Base-by-base conservation (phyloP, 2,888 invertebrate species). In the Hypselothyrea guttata region DNA sequence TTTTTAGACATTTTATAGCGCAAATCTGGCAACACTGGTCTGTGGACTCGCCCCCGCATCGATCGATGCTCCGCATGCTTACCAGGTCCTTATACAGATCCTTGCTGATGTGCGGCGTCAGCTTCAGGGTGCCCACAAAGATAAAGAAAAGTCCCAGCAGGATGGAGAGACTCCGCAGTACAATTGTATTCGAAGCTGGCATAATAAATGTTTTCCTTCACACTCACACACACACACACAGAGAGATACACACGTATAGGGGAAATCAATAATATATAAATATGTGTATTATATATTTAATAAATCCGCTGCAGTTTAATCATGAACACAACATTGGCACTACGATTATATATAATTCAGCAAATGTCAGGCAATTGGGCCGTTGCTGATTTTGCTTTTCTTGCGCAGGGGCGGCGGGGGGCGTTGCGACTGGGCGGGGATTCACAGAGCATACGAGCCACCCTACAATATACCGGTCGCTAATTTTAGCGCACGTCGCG, bases 31-130 rank as follows among this genome's bases (percentile, higher is more conserved):
- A n/a, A n/a, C n/a, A n/a, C n/a, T n/a, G n/a, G n/a, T n/a, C n/a
- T n/a, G n/a, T n/a, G 5, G 22, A 4, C 22, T 22, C 22, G 22
- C 22, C 22, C 22, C 5, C 22, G 5, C 5, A 54, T 60, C 44
- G 59, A 65, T 70, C 64, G n/a, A n/a, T n/a, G n/a, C n/a, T n/a
- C n/a, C n/a, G n/a, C n/a, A n/a, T 51, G 91, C 95, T 94, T 91
- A 98, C 98, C 94, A 98, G 93, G 91, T 98, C 98, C 92, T 96
- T 97, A 90, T 98, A 98, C 67, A 98, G 93, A 91, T 98, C 98
- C 92, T 96, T 96, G 85, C 97, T 98, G 74, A 98, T 93, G 84
- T 95, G 93, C 72, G 97, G 97, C 66, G 97, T 95, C 68, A 98
- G 91, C 91, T 98, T 98, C 87, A 98, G 94, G 58, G 95, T 94